Conservation (phyloP, 30 jellyfish, hydroid and myxozoan genomes). For the Cassiopea xamachana region DNA sequence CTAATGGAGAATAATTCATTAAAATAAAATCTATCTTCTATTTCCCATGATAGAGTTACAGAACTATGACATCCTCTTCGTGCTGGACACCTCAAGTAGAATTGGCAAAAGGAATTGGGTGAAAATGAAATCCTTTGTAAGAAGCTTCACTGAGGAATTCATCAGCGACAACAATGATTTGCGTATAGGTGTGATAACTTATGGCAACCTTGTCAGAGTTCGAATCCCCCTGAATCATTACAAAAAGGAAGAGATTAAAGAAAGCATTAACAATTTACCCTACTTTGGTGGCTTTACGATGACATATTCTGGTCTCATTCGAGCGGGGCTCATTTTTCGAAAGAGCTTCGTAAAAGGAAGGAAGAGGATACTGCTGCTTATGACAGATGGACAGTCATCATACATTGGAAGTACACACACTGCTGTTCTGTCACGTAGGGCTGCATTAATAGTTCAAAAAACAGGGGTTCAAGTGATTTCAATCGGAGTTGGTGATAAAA, state of each 20-base stretch:
- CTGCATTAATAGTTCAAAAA: constrained; percentile 8
- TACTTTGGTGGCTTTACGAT: constrained; percentile 67
- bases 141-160: constrained; percentile 25
- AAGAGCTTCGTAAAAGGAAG: constrained; percentile 15
- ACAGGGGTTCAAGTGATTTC: constrained; percentile 51
- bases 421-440: constrained; percentile 31
- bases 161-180: constrained; percentile 30
- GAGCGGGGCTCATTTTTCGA: constrained; percentile 31
- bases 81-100: constrained; percentile 74
- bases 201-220: constrained; percentile 25
- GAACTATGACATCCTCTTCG: constrained; percentile 43
- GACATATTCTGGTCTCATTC: constrained; percentile 44
- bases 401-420: constrained; percentile 24
- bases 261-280: constrained; percentile 1
- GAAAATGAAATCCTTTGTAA: constrained; percentile 52
- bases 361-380: constrained; percentile 31
- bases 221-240: constrained; percentile 44
- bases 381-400: constrained; percentile 76
- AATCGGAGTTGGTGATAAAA: constrained; percentile 60
- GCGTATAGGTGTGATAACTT: constrained; percentile 67
- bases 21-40: too few species aligned
- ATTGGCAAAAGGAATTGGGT: constrained; percentile 66
- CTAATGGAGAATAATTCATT: background rate
- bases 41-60: constrained; percentile 21
- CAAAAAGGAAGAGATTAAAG: background rate